A percentile compares a stretch with the other conserved stretches of the same genome.
These are phyloP conservation scores for Lasioglossum malachurum DNA, from an alignment of 2,888 invertebrate species.

Conservation along the genomic window DNA sequence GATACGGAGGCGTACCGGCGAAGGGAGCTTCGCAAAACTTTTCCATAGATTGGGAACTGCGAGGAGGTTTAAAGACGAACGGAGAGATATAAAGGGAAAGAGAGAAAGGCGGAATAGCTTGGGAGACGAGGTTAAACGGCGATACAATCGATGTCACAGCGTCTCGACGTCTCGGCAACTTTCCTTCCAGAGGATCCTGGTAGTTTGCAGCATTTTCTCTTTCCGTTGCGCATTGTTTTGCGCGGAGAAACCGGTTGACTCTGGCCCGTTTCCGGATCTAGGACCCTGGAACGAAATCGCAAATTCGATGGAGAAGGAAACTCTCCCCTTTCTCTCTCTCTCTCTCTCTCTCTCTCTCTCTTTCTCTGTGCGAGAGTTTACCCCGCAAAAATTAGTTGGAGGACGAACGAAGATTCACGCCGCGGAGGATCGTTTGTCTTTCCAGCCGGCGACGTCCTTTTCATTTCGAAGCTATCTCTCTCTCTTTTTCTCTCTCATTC, in stretches of 20 bases:
- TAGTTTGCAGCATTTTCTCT: neutral
- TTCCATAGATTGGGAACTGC: neutral
- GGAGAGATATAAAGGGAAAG: neutral
- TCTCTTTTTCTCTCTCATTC: neutral
- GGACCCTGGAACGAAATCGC: neutral
- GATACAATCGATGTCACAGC: slow-evolving; percentile 5
- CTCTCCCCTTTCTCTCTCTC: neutral
- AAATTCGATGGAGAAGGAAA: neutral
- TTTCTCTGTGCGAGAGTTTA: neutral
- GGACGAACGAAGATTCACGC: slow-evolving; percentile 20
- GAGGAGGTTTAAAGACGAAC: neutral
- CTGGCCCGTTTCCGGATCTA: neutral
- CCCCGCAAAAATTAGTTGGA: slow-evolving; percentile 29
- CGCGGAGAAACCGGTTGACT: neutral
- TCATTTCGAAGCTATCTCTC: slow-evolving; percentile 23
- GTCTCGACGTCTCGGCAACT: slow-evolving; percentile 10
- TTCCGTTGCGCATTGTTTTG: neutral
- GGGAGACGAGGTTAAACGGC: neutral
- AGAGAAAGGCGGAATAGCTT: neutral
- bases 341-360: neutral
- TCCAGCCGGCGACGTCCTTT: slow-evolving; percentile 27
- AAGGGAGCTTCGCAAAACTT: neutral
- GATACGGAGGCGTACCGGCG: neutral
- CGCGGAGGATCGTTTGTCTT: slow-evolving; percentile 36
- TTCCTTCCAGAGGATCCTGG: neutral